Percentiles rank a stretch among this genome's conserved stretches.
phyloP scores from a whole-genome alignment of 2,888 invertebrate species.

The Psococerastis gibbosa region DNA sequence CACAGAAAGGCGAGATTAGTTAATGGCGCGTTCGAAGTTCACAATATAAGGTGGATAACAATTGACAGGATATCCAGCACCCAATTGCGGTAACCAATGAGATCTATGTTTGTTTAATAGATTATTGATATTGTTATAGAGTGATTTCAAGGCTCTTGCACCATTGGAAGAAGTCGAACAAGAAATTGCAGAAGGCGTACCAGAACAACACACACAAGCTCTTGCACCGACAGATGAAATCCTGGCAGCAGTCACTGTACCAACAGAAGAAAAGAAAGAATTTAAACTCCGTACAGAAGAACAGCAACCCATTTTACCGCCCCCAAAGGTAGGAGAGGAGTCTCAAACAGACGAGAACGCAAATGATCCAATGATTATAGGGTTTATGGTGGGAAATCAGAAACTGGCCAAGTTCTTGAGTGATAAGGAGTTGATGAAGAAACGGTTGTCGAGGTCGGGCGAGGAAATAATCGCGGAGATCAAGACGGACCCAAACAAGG shows the following conservation, averaged over 20 bases:
- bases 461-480: conserved; percentile 7
- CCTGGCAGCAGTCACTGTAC: too few relatives aligned
- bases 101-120: too few relatives aligned
- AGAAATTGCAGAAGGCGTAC: background rate
- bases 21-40: too few relatives aligned
- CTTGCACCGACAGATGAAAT: too few relatives aligned
- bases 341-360: conserved; percentile 1
- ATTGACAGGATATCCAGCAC: too few relatives aligned
- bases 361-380: background rate
- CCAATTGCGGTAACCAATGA: too few relatives aligned
- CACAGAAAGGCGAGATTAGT: too few relatives aligned
- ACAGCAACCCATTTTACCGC: conserved; percentile 4
- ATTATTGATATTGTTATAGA: too few relatives aligned
- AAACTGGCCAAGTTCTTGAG: background rate
- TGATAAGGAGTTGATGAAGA: background rate
- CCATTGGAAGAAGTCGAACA: too few relatives aligned
- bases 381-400: background rate
- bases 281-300: background rate
- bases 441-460: background rate
- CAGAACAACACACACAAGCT: background rate
- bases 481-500: conserved; percentile 7
- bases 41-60: too few relatives aligned
- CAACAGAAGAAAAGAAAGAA: conserved; percentile 11
- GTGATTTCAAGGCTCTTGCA: too few relatives aligned
- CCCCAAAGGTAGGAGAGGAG: conserved; percentile 6